A percentile compares a stretch with the other conserved stretches of the same genome.
phyloP scores from a whole-genome alignment of 2,888 invertebrate species.

The Noctua janthina region DNA sequence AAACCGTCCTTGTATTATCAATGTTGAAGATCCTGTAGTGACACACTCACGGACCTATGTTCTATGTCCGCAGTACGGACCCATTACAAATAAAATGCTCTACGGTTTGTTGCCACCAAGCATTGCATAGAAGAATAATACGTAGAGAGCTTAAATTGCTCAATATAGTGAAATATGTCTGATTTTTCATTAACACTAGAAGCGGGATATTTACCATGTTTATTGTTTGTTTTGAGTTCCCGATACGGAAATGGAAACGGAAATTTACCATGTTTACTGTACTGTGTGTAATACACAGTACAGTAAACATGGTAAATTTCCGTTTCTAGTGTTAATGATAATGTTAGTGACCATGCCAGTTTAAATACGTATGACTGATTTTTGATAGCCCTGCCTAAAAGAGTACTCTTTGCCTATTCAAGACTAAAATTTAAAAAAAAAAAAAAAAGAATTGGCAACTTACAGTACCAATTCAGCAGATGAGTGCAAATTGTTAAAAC shows the following conservation, averaged over 20 bases:
- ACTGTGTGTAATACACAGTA: no score
- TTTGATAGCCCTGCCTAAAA: not conserved
- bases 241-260: no score
- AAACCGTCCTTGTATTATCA: not conserved
- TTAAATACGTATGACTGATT: no score
- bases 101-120: not conserved
- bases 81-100: not conserved
- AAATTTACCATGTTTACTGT: no score
- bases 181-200: not conserved
- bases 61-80: not conserved
- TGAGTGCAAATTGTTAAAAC: not conserved
- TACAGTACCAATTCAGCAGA: constrained; percentile 27
- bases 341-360: no score
- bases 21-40: not conserved
- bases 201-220: no score
- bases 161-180: not conserved
- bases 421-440: not conserved
- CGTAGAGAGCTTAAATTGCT: constrained; percentile 9
- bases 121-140: not conserved
- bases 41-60: not conserved
- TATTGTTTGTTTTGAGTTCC: no score
- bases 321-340: no score
- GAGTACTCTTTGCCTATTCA: not conserved
- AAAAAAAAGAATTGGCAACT: constrained; percentile 31
- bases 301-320: no score